Percentiles rank a stretch among this genome's conserved stretches.
These are phyloP conservation scores for Deroptyus accipitrinus DNA, from an alignment of 2,113 vertebrate species.

Conservation along the genomic window DNA sequence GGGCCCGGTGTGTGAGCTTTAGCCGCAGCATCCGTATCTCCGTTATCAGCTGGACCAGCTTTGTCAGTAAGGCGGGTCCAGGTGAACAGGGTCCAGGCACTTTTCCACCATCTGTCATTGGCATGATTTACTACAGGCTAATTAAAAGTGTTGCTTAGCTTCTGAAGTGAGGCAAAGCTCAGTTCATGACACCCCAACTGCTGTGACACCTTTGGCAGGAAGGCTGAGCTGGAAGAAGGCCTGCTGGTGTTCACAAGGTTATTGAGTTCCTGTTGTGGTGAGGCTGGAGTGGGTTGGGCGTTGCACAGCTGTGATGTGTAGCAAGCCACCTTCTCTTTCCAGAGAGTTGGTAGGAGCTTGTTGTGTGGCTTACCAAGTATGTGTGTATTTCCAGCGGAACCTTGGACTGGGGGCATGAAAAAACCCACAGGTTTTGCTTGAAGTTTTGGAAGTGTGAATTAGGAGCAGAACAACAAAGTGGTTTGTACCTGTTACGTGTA, in stretches of 20 bases:
- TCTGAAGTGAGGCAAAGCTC: background rate
- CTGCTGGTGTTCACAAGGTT: background rate
- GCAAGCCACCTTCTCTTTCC: background rate
- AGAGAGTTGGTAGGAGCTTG: no score
- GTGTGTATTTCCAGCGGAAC: rapidly evolving
- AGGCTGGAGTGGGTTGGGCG: background rate
- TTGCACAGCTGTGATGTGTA: rapidly evolving
- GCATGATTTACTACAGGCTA: rapidly evolving
- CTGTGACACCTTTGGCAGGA: background rate
- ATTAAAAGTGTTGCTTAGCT: background rate
- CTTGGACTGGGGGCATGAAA: background rate
- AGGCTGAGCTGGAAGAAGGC: background rate
- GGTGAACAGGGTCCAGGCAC: background rate
- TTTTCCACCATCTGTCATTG: rapidly evolving
- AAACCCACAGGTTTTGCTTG: background rate
- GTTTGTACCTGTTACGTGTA: background rate
- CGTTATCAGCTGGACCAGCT: background rate
- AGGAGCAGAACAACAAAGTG: background rate
- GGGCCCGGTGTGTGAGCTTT: background rate
- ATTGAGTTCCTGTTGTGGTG: background rate
- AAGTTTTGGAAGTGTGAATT: background rate
- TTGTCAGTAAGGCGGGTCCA: background rate
- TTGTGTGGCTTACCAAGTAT: rapidly evolving
- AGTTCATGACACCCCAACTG: background rate
- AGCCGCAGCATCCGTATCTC: background rate